Base-by-base conservation (phyloP, 2,888 invertebrate genomes). In the Torymus texanus region DNA sequence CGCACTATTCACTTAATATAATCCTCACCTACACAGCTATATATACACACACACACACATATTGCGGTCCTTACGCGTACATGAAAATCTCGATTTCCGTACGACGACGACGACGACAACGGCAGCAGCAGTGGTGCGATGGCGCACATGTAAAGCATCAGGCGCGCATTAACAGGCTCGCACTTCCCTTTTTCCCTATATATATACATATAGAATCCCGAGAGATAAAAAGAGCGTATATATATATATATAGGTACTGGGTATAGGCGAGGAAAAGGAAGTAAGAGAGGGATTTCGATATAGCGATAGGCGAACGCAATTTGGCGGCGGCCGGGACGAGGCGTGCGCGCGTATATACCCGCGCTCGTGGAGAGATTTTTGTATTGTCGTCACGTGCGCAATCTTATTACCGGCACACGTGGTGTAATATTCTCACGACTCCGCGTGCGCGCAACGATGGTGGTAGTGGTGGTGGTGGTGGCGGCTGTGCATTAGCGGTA, bases 381-480 rank as follows among this genome's bases (percentile, higher is more conserved):
- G 87, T 88, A 89, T 89, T 89, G 88, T 86, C 85, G 87, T 89
- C 89, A 89, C 89, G 89, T 85, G 87, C 88, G 84, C 88, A 86
- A 88, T 88, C 88, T 89, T 89, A 89, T 89, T 89, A 89, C 88
- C 76, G 72, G 75, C 81, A 77, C 88, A 88, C 88, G 88, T 88
- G 88, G 88, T 86, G 88, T 88, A 88, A 88, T 88, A 88, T 88
- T 88, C 87, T 85, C 82, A 84, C 81, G 81, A 81, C 79, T 78
- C 73, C 81, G 75, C 71, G 66, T 63, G 76, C 66, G 12, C 58
- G 16, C 63, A 10, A 62, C n/a, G n/a, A n/a, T n/a, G n/a, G n/a
- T n/a, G n/a, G n/a, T n/a, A n/a, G 73, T 74, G 73, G 77, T 81
- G 70, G 78, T 73, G 77, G 41, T 21, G 59, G 13, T 2, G 56